Conservation (phyloP, 1,140 invertebrate species). For the Ceratina japonica region DNA sequence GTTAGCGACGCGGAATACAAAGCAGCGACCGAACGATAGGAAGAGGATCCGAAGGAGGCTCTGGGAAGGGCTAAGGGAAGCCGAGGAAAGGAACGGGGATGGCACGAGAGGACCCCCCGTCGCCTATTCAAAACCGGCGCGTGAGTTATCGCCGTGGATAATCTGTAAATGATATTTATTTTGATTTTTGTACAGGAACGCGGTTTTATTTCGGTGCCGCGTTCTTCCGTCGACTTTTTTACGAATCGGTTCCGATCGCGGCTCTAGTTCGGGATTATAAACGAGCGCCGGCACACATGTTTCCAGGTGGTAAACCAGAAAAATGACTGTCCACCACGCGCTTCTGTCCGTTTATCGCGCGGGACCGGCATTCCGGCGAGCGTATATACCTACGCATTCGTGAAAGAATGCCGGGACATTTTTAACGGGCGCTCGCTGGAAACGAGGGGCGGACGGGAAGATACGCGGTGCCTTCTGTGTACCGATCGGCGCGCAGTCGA, state of each 20-base stretch:
- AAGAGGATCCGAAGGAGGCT: constrained; percentile 39
- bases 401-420: constrained; percentile 23
- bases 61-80: constrained; percentile 16
- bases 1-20: constrained; percentile 75
- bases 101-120: constrained; percentile 71
- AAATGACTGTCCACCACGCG: constrained; percentile 45
- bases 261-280: constrained; percentile 72
- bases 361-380: constrained; percentile 19
- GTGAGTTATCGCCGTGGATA: constrained; percentile 77
- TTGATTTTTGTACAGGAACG: constrained; percentile 75
- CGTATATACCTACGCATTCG: neutral
- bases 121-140: constrained; percentile 76
- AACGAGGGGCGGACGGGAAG: too few relatives aligned
- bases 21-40: constrained; percentile 70
- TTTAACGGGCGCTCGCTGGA: neutral
- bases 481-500: too few relatives aligned
- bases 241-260: constrained; percentile 42
- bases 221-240: constrained; percentile 38
- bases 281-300: constrained; percentile 62
- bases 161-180: constrained; percentile 79
- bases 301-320: constrained; percentile 57
- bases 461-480: neutral
- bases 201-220: constrained; percentile 64
- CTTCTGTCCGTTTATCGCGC: constrained; percentile 26
- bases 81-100: constrained; percentile 2